Percentiles rank a stretch among this genome's conserved stretches.
phyloP scores from a whole-genome alignment of 2,888 invertebrate species.

The Leptinotarsa rubiginosa region DNA sequence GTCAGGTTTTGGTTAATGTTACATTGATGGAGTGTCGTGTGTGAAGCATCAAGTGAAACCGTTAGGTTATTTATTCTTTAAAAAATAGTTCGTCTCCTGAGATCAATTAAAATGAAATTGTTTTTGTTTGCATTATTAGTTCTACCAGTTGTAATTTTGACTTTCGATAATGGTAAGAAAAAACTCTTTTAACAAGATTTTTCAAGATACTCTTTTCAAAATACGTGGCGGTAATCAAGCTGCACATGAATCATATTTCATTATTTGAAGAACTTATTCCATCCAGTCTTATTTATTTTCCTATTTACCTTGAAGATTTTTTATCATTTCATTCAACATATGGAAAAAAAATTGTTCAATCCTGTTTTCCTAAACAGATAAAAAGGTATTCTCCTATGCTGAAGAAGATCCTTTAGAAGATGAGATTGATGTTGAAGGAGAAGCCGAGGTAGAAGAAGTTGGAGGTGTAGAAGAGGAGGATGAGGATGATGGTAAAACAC shows the following conservation, averaged over 20 bases:
- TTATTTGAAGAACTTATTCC: neutral
- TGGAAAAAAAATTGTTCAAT: constrained; percentile 1
- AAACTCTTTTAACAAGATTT: constrained; percentile 14
- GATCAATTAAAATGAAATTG: constrained; percentile 71
- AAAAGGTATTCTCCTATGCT: constrained; percentile 70
- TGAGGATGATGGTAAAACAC: constrained; percentile 75
- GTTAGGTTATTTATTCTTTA: constrained; percentile 29
- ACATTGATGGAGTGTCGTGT: constrained; percentile 10
- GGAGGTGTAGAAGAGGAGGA: constrained; percentile 73
- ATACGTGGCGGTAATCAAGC: constrained; percentile 27
- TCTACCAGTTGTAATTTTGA: constrained; percentile 78
- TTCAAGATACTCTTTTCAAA: neutral
- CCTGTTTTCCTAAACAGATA: constrained; percentile 61
- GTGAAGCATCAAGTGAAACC: neutral
- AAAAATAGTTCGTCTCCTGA: constrained; percentile 1
- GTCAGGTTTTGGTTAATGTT: constrained; percentile 24
- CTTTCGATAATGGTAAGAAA: constrained; percentile 79
- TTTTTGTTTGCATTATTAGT: constrained; percentile 75
- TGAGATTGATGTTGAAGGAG: constrained; percentile 75
- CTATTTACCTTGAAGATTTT: neutral
- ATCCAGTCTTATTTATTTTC: neutral
- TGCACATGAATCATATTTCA: constrained; percentile 5
- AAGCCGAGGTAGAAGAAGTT: constrained; percentile 75
- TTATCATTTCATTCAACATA: neutral
- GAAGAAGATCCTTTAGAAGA: constrained; percentile 79